phyloP scores from a whole-genome alignment of 2,797 vertebrate genomes.

The Cynopterus sphinx region DNA sequence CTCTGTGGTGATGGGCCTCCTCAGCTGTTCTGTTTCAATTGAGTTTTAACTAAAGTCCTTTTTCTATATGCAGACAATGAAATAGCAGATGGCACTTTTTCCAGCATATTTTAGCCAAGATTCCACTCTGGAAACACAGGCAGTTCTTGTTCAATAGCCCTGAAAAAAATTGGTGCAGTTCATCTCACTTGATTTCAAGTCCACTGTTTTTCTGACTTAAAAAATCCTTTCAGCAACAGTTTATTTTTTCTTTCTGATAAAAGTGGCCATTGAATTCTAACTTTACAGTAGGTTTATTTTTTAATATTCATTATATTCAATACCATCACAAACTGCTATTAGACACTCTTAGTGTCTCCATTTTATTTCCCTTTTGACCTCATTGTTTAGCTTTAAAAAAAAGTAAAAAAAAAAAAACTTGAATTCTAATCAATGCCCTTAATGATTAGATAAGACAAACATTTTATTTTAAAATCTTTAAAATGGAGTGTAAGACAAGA shows the following conservation, averaged over 20 bases:
- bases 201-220: background rate
- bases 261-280: background rate
- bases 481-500: background rate
- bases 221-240: background rate
- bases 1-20: background rate
- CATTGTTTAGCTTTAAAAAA: background rate
- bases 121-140: conserved; percentile 11
- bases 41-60: conserved; percentile 45
- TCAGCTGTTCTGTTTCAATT: conserved; percentile 7
- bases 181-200: conserved; percentile 7
- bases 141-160: background rate
- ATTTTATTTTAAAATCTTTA: conserved; percentile 24
- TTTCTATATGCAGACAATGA: conserved; percentile 58
- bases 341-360: background rate
- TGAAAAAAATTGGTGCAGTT: background rate
- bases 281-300: no score
- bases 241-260: background rate
- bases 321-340: background rate
- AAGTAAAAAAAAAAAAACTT: background rate
- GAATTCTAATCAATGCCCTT: background rate
- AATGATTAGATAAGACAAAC: background rate
- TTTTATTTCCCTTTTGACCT: background rate
- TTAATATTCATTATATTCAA: background rate
- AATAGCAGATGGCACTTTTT: conserved; percentile 36
- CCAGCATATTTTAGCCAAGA: conserved; percentile 17